phyloP scores from a whole-genome alignment of 2,797 vertebrate species.

The Staurois parvus region DNA sequence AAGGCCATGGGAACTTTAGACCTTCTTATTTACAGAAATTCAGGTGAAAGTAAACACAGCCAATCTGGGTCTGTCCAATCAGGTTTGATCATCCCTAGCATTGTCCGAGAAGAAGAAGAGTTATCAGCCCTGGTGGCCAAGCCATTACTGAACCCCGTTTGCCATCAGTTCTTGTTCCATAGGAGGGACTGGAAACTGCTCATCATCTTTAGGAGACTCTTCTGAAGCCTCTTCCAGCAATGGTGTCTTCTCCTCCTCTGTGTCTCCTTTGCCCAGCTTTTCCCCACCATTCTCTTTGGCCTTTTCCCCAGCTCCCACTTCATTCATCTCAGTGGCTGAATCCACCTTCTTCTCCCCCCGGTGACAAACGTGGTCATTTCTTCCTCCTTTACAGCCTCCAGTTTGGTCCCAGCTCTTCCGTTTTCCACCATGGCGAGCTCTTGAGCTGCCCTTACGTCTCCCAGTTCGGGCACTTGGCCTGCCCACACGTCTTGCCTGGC shows the following conservation, averaged over 20 bases:
- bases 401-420: not conserved
- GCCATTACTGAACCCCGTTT: not conserved
- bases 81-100: not conserved
- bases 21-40: no score
- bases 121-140: not conserved
- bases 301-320: not conserved
- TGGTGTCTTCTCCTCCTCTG: conserved; percentile 26
- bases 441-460: not conserved
- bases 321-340: not conserved
- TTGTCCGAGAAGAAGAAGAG: not conserved
- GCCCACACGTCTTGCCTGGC: conserved; percentile 28
- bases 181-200: not conserved
- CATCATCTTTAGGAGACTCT: not conserved
- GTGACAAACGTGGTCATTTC: conserved; percentile 49
- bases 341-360: conserved; percentile 41
- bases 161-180: not conserved
- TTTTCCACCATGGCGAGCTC: not conserved
- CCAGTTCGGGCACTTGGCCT: conserved; percentile 40
- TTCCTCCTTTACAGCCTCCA: not conserved
- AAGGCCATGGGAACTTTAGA: no score
- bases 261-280: not conserved
- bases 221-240: not conserved
- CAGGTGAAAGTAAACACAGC: no score
- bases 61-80: not conserved
- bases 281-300: not conserved